These are phyloP conservation scores for Ommatoiulus sabulosus DNA, from an alignment of 2,888 invertebrate species.

Conservation along the genomic window DNA sequence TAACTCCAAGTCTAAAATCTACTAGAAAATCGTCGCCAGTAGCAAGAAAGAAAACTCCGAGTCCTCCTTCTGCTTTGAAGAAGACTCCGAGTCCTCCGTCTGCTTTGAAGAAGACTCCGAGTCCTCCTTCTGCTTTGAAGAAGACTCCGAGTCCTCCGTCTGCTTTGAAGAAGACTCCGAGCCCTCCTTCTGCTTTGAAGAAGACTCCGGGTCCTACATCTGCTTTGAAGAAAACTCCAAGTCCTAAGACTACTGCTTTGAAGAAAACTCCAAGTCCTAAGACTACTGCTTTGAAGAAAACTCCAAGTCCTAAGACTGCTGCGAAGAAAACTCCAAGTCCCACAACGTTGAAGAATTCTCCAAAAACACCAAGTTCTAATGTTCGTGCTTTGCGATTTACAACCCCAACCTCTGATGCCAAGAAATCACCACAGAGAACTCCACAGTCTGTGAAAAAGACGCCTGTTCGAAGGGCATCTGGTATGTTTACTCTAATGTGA, in stretches of 20 bases:
- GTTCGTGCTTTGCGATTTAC: not conserved
- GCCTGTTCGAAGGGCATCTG: not conserved
- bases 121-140: not conserved
- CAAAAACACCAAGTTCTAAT: not conserved
- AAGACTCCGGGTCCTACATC: too few species aligned
- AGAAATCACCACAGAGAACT: not conserved
- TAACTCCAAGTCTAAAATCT: too few species aligned
- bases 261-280: too few species aligned
- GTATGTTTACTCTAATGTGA: not conserved
- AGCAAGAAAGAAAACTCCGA: not conserved
- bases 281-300: too few species aligned
- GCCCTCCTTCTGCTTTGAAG: too few species aligned
- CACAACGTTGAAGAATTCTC: not conserved
- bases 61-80: too few species aligned
- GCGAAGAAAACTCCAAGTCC: not conserved
- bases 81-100: not conserved
- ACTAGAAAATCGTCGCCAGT: not conserved
- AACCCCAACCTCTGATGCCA: not conserved
- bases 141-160: not conserved
- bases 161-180: too few species aligned
- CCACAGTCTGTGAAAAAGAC: not conserved
- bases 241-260: too few species aligned
- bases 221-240: too few species aligned
- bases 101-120: not conserved
- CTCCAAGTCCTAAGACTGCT: not conserved